Evolutionary conservation across 2,113 vertebrate genomes (phyloP).

Genomic region (Macroglossus sobrinus): DNA sequence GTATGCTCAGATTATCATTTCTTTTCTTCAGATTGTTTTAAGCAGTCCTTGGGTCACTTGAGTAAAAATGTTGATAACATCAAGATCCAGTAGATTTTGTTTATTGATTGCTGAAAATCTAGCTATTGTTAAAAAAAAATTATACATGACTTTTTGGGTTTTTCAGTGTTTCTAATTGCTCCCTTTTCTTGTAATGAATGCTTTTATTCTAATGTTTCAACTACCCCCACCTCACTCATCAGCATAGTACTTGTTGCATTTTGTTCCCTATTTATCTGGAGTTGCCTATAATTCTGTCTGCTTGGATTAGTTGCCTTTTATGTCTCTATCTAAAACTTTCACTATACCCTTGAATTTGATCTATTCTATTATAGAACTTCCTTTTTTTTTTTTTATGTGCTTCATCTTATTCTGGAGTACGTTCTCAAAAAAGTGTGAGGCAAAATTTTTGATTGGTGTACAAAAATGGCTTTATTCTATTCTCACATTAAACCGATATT

Average conservation of each 20-base stretch:
- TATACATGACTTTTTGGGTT: background rate
- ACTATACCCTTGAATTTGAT: background rate
- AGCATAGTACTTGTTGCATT: background rate
- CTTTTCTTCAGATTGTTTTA: background rate
- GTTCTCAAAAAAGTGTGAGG: background rate
- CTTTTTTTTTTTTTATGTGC: background rate
- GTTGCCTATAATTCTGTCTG: background rate
- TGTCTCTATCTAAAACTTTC: background rate
- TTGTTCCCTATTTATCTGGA: background rate
- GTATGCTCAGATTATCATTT: background rate
- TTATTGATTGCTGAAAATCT: background rate
- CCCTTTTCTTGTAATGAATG: background rate
- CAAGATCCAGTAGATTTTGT: background rate
- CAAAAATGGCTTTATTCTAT: background rate
- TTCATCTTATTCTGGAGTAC: background rate
- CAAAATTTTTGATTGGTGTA: background rate
- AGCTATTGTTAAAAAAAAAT: background rate
- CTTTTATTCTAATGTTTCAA: background rate
- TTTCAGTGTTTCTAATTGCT: background rate
- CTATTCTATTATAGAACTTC: background rate
- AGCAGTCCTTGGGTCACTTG: background rate
- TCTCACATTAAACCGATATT: background rate
- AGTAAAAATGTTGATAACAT: constrained; percentile 15
- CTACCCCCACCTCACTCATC: background rate
- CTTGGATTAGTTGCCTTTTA: constrained; percentile 21